These are phyloP conservation scores for Nemotelus pantherinus DNA, from an alignment of 2,888 invertebrate species.

Conservation along the genomic window DNA sequence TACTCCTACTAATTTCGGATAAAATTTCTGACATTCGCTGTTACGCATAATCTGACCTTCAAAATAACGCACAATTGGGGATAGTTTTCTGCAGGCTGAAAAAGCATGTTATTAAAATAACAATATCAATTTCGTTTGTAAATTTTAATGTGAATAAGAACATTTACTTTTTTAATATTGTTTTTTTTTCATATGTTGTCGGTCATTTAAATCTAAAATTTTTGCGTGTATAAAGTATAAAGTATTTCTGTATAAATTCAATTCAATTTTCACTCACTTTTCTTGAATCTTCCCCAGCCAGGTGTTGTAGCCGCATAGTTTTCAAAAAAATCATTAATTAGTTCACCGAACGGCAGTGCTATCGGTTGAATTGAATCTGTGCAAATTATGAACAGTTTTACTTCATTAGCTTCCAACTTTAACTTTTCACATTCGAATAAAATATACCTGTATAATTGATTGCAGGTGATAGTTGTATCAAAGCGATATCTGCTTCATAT, in stretches of 20 bases:
- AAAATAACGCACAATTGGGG: background rate
- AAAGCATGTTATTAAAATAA: background rate
- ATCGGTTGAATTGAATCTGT: conserved; percentile 31
- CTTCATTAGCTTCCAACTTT: background rate
- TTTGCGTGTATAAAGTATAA: too few species aligned
- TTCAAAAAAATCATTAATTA: conserved; percentile 10
- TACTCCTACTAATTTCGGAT: background rate
- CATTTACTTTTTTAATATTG: too few species aligned
- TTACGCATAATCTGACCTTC: conserved; percentile 3
- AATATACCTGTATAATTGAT: conserved; percentile 13
- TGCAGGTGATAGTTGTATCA: background rate
- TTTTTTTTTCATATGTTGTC: too few species aligned
- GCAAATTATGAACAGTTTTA: background rate
- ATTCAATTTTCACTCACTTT: background rate
- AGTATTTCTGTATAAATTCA: too few species aligned
- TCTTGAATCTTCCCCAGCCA: conserved; percentile 11
- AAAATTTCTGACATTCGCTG: background rate
- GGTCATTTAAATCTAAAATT: too few species aligned
- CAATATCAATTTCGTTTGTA: too few species aligned
- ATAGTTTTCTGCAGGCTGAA: conserved; percentile 11
- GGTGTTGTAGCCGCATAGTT: background rate
- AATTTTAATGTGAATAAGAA: too few species aligned
- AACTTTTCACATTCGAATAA: background rate
- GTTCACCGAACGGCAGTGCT: background rate
- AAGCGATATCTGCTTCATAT: conserved; percentile 16